These are phyloP conservation scores for Heliconius nattereri DNA, from an alignment of 1,140 invertebrate genomes.

Conservation along the genomic window DNA sequence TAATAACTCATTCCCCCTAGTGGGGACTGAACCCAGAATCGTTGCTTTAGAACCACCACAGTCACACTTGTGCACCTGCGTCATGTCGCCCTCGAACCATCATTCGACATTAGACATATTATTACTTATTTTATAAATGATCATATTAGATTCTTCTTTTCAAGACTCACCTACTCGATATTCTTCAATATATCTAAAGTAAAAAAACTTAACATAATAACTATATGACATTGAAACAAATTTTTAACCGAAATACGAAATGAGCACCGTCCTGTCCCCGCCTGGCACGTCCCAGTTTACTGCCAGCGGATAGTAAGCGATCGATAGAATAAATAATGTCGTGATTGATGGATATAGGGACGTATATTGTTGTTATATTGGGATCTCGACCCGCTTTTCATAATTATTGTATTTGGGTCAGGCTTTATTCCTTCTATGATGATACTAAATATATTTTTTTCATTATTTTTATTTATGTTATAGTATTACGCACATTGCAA, in stretches of 20 bases:
- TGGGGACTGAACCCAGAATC: too few species aligned
- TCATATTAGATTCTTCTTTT: not conserved
- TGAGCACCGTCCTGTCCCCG: slow-evolving; percentile 50
- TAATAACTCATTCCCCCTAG: too few species aligned
- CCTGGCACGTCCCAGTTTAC: slow-evolving; percentile 60
- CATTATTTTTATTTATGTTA: not conserved
- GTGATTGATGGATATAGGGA: slow-evolving; percentile 62
- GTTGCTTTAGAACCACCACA: too few species aligned
- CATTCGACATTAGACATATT: too few species aligned
- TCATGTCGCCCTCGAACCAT: too few species aligned
- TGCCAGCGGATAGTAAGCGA: slow-evolving; percentile 50
- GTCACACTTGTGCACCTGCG: too few species aligned
- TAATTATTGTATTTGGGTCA: slow-evolving; percentile 36
- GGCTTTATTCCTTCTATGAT: not conserved
- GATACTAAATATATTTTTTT: not conserved
- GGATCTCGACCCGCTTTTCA: slow-evolving; percentile 42
- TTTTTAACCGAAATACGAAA: slow-evolving; percentile 39
- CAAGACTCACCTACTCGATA: not conserved
- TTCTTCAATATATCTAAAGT: not conserved
- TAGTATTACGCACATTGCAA: too few species aligned
- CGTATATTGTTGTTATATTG: slow-evolving; percentile 43
- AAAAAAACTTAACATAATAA: not conserved
- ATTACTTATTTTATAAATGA: too few species aligned
- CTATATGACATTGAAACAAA: slow-evolving; percentile 52
- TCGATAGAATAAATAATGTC: slow-evolving; percentile 72